Evolutionary conservation across 2,888 invertebrate species (phyloP).

Genomic region (Tipula vernalis): DNA sequence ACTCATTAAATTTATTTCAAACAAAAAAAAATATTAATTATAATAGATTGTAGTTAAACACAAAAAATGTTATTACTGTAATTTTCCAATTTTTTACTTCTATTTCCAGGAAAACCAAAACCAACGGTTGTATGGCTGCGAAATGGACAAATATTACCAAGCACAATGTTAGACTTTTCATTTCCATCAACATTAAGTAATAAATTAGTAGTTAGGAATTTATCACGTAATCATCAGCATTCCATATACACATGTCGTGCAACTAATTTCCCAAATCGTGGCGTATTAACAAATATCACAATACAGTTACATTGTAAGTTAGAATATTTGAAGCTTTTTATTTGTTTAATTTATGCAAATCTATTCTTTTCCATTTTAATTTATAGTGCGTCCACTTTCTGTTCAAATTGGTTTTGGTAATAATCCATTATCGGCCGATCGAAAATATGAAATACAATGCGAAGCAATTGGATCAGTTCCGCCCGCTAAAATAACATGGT

Average conservation of each 20-base stretch:
- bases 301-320: conserved; percentile 66
- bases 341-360: not conserved
- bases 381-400: conserved; percentile 65
- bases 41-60: not conserved
- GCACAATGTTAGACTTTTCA: conserved; percentile 32
- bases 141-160: conserved; percentile 41
- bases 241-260: conserved; percentile 67
- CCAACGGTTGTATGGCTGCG: conserved; percentile 67
- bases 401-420: conserved; percentile 69
- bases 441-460: conserved; percentile 70
- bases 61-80: not conserved
- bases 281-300: conserved; percentile 53
- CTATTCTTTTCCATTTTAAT: conserved; percentile 4
- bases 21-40: not conserved
- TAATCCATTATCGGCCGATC: conserved; percentile 71
- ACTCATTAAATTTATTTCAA: not conserved
- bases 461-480: conserved; percentile 74
- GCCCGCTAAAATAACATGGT: conserved; percentile 76
- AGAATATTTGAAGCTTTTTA: not conserved
- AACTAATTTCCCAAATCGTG: conserved; percentile 47
- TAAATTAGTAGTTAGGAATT: conserved; percentile 44
- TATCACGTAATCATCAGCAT: conserved; percentile 59
- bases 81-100: conserved; percentile 13
- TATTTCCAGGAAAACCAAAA: conserved; percentile 51
- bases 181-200: conserved; percentile 41